These are phyloP conservation scores for Abramis brama DNA, from an alignment of 2,113 vertebrate genomes.

Conservation along the genomic window DNA sequence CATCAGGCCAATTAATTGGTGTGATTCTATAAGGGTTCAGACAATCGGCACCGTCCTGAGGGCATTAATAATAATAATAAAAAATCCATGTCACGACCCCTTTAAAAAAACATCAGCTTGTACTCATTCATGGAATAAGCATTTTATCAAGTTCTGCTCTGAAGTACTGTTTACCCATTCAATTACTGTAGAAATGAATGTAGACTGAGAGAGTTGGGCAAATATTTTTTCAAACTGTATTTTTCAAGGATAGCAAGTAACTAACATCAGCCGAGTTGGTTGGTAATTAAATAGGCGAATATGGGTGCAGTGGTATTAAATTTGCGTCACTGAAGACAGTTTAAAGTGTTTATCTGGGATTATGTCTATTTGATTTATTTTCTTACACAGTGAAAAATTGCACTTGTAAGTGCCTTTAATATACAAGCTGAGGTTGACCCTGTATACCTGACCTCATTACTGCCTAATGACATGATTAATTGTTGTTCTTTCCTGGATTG, in stretches of 20 bases:
- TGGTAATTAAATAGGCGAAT: neutral
- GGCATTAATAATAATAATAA: too few species aligned
- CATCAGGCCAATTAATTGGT: too few species aligned
- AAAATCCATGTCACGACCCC: too few species aligned
- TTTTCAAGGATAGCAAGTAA: neutral
- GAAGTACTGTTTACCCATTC: neutral
- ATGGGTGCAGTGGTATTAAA: neutral
- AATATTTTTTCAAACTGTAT: neutral
- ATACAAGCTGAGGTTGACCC: neutral
- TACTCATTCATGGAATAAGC: neutral
- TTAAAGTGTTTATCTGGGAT: neutral
- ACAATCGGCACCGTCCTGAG: too few species aligned
- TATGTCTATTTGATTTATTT: neutral
- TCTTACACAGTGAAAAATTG: neutral
- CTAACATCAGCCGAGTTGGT: neutral
- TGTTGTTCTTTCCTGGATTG: neutral
- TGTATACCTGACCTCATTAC: neutral
- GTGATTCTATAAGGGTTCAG: too few species aligned
- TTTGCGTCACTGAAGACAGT: neutral
- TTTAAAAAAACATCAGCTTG: neutral
- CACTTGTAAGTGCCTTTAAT: neutral
- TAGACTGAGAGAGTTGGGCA: neutral
- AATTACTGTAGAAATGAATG: neutral
- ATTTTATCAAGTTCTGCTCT: neutral
- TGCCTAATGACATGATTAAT: neutral